Conservation (phyloP, 1,140 invertebrate genomes). For the Grapholita molesta region DNA sequence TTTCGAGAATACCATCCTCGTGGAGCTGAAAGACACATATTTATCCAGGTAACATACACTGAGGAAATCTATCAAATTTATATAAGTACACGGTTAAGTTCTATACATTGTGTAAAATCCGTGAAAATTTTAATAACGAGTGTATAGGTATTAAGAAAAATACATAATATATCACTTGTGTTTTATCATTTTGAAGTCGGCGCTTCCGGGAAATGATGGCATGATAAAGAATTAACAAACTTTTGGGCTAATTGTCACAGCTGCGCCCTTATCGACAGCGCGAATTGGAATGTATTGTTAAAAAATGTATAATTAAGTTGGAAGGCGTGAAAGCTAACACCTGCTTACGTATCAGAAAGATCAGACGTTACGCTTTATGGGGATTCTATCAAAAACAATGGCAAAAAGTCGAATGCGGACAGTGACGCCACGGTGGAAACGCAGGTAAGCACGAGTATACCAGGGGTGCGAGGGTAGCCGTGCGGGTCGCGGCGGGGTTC, state of each 20-base stretch:
- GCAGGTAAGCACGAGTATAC: conserved; percentile 41
- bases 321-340: conserved; percentile 68
- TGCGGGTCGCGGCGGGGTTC: conserved; percentile 61
- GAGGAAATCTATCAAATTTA: too few species aligned
- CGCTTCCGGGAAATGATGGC: conserved; percentile 32
- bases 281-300: conserved; percentile 56
- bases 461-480: conserved; percentile 51
- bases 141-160: too few species aligned
- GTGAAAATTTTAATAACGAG: neutral
- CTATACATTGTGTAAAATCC: too few species aligned
- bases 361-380: conserved; percentile 67
- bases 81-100: too few species aligned
- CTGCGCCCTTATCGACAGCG: conserved; percentile 48
- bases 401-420: conserved; percentile 71
- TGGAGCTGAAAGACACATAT: too few species aligned
- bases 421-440: conserved; percentile 10
- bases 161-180: neutral
- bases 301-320: conserved; percentile 66
- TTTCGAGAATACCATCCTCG: too few species aligned
- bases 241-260: conserved; percentile 50
- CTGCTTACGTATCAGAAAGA: conserved; percentile 62
- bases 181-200: conserved; percentile 16
- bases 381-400: conserved; percentile 69
- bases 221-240: conserved; percentile 43
- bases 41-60: too few species aligned